Evolutionary conservation across 2,797 vertebrate species (phyloP).

Genomic region (Melanotaenia pygmaea): DNA sequence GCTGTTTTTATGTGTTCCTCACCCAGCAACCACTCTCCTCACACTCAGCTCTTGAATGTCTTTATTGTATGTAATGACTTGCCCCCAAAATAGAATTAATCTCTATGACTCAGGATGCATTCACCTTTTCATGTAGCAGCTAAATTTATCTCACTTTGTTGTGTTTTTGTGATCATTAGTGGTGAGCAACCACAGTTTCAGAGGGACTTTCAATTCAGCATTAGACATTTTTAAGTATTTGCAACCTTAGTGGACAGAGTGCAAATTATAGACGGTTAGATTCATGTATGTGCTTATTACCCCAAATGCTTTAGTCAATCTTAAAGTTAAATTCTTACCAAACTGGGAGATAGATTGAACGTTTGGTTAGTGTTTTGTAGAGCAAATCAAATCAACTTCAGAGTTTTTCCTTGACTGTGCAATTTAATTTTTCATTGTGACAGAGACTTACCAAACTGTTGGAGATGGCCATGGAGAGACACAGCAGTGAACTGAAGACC

Average conservation of each 20-base stretch:
- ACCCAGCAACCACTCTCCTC: slow-evolving; percentile 9
- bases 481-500: slow-evolving; percentile 86
- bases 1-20: slow-evolving; percentile 10
- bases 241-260: slow-evolving; percentile 8
- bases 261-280: neutral
- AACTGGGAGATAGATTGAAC: neutral
- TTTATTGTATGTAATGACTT: slow-evolving; percentile 41
- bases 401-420: slow-evolving; percentile 23
- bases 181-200: slow-evolving; percentile 38
- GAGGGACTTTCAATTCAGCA: slow-evolving; percentile 53
- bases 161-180: slow-evolving; percentile 28
- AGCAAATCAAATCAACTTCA: neutral
- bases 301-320: slow-evolving; percentile 1
- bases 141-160: slow-evolving; percentile 24
- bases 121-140: slow-evolving; percentile 13
- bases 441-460: slow-evolving; percentile 91
- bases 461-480: slow-evolving; percentile 91
- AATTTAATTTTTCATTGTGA: slow-evolving; percentile 55
- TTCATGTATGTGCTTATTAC: neutral
- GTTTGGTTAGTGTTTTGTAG: slow-evolving; percentile 14
- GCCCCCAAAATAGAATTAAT: slow-evolving; percentile 26
- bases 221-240: slow-evolving; percentile 42
- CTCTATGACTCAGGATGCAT: slow-evolving; percentile 19
- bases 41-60: slow-evolving; percentile 12
- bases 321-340: neutral